Evolutionary conservation across 2,113 vertebrate genomes (phyloP).

Genomic region (Carassius auratus): DNA sequence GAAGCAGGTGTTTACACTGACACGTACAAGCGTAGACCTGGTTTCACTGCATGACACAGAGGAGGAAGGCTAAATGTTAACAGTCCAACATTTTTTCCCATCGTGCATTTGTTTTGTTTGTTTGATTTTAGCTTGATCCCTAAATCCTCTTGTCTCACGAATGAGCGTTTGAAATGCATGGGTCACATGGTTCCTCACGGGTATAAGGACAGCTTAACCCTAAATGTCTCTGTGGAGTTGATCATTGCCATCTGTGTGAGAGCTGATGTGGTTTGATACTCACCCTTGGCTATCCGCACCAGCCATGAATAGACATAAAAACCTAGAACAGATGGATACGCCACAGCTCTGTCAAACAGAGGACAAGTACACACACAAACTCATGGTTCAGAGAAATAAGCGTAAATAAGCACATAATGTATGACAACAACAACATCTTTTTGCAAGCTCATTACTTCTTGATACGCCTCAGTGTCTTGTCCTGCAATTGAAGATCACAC

Average conservation of each 20-base stretch:
- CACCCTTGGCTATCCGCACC: background rate
- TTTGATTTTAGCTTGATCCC: background rate
- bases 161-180: constrained; percentile 15
- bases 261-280: background rate
- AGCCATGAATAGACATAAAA: constrained; percentile 14
- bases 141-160: constrained; percentile 35
- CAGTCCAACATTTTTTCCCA: background rate
- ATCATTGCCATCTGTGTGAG: constrained; percentile 43
- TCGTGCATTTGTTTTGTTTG: constrained; percentile 9
- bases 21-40: background rate
- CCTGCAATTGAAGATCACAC: constrained; percentile 9
- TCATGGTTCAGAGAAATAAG: background rate
- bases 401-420: background rate
- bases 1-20: constrained; percentile 15
- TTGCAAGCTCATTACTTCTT: constrained; percentile 4
- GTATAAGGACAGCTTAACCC: constrained; percentile 42
- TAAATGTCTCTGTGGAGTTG: background rate
- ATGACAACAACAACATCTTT: background rate
- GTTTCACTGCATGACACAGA: background rate
- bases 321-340: constrained; percentile 37
- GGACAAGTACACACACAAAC: background rate
- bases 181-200: constrained; percentile 29
- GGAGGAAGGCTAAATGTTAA: background rate
- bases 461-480: background rate
- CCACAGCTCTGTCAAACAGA: constrained; percentile 22